These are phyloP conservation scores for Strix uralensis DNA, from an alignment of 2,113 vertebrate species.

Conservation along the genomic window DNA sequence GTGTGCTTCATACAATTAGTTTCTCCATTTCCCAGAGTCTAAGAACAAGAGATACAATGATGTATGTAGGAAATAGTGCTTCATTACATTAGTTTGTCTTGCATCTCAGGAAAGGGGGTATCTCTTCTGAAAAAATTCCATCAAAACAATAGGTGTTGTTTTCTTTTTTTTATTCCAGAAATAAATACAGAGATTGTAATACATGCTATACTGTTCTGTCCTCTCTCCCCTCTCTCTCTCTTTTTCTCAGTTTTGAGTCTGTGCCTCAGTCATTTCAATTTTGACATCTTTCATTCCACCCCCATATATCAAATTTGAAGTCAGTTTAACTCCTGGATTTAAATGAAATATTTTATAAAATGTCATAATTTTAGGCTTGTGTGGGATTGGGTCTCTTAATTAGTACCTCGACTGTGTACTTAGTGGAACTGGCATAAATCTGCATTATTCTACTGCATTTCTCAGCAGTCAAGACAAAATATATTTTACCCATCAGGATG, in stretches of 20 bases:
- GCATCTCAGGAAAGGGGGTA: background rate
- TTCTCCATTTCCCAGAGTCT: background rate
- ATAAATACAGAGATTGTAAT: background rate
- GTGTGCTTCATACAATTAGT: background rate
- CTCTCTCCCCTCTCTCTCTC: background rate
- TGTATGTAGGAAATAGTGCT: background rate
- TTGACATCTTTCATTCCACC: slow-evolving; percentile 23
- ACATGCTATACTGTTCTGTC: background rate
- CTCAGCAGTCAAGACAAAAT: background rate
- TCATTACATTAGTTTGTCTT: background rate
- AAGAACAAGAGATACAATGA: background rate
- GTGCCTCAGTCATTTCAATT: background rate
- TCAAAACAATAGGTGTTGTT: background rate
- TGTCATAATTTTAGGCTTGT: background rate
- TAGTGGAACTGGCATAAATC: background rate
- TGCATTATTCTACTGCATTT: background rate
- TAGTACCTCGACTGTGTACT: background rate
- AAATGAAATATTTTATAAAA: slow-evolving; percentile 27
- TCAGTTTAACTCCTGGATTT: slow-evolving; percentile 11
- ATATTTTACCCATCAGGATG: background rate
- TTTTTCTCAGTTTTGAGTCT: background rate
- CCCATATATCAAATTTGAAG: background rate
- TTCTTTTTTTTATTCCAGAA: slow-evolving; percentile 1
- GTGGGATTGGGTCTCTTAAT: background rate
- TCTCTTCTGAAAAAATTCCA: background rate